Conservation (phyloP, 53 echinoderm and acorn worm species). For the Paracentrotus lividus region DNA sequence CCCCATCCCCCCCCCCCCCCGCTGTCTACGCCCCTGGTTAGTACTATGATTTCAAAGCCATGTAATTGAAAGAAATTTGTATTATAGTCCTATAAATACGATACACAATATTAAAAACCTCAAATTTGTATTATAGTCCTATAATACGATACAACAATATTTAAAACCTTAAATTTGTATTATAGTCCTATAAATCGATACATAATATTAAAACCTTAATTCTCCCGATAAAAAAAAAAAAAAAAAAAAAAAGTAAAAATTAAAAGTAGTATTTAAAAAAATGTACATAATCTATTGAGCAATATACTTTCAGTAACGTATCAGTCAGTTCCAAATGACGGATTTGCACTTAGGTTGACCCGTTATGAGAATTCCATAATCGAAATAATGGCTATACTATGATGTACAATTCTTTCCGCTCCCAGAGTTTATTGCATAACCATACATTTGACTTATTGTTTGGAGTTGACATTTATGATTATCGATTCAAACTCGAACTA, state of each 20-base stretch:
- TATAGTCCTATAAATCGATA: neutral
- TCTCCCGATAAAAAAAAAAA: neutral
- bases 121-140: too few species aligned
- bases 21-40: too few species aligned
- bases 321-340: neutral
- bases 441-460: neutral
- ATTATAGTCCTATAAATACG: too few species aligned
- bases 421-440: neutral
- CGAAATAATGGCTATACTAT: neutral
- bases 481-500: neutral
- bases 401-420: neutral
- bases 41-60: too few species aligned
- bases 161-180: too few species aligned
- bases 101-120: neutral
- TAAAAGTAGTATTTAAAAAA: neutral
- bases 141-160: neutral
- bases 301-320: too few species aligned
- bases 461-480: neutral
- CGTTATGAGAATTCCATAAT: neutral
- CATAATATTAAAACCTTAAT: too few species aligned
- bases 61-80: too few species aligned
- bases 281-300: too few species aligned
- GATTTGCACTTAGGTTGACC: neutral
- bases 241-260: neutral
- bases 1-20: too few species aligned